These are phyloP conservation scores for Toxotes chatareus DNA, from an alignment of 2,113 vertebrate species.

Conservation along the genomic window DNA sequence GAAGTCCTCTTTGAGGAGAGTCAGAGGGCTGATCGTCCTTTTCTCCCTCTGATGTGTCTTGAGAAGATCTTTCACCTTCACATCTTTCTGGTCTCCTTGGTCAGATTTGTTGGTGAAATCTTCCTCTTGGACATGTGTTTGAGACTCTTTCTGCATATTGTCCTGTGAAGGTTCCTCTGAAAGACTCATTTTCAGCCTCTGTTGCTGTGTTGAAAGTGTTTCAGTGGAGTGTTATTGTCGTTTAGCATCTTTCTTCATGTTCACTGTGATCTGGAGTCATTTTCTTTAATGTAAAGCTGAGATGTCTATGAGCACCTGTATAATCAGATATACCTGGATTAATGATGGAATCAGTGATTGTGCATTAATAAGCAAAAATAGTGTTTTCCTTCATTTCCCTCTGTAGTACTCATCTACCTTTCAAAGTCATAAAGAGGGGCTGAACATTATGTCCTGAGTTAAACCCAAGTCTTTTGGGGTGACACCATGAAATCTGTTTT, in stretches of 20 bases:
- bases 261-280: neutral
- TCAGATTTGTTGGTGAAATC: neutral
- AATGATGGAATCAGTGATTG: neutral
- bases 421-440: too few relatives aligned
- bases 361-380: too few relatives aligned
- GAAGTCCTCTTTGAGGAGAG: conserved; percentile 59
- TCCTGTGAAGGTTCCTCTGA: neutral
- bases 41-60: neutral
- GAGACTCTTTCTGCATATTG: neutral
- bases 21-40: conserved; percentile 15
- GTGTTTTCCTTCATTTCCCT: too few relatives aligned
- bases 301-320: neutral
- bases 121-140: neutral
- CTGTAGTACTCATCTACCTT: too few relatives aligned
- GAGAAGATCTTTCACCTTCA: neutral
- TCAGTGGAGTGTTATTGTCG: neutral
- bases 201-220: neutral
- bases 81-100: neutral
- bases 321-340: neutral
- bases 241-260: neutral
- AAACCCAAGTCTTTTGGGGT: too few relatives aligned
- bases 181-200: conserved; percentile 24
- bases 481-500: too few relatives aligned
- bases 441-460: too few relatives aligned
- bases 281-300: neutral